A percentile compares a stretch with the other conserved stretches of the same genome.
Evolutionary conservation across 2,797 vertebrate species (phyloP).

Genomic region (Poeciliopsis turneri): DNA sequence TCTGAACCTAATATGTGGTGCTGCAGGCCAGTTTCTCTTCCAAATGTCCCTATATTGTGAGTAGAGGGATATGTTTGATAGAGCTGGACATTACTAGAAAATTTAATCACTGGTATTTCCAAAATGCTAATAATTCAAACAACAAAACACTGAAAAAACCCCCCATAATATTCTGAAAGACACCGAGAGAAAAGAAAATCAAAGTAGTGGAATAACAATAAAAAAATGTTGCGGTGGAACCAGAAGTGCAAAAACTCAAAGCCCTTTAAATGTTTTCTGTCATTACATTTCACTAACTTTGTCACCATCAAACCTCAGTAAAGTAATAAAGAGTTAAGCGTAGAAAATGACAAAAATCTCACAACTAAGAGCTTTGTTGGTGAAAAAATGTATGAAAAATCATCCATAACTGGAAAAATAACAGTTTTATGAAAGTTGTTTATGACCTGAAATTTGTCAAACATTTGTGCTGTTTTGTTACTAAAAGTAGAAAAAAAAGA

Average conservation of each 20-base stretch:
- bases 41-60: not conserved
- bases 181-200: not conserved
- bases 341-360: not conserved
- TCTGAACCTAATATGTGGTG: not conserved
- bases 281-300: not conserved
- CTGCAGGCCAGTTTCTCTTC: not conserved
- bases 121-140: not conserved
- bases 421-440: not conserved
- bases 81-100: not conserved
- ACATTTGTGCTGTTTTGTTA: not conserved
- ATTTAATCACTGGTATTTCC: not conserved
- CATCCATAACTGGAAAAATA: not conserved
- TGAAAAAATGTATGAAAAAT: not conserved
- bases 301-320: not conserved
- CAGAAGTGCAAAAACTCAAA: not conserved
- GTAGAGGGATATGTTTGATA: not conserved
- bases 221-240: not conserved
- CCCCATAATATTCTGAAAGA: not conserved
- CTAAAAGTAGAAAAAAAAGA: not conserved
- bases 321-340: not conserved
- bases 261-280: not conserved
- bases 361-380: not conserved
- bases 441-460: not conserved
- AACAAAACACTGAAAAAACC: not conserved
- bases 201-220: not conserved